phyloP scores from a whole-genome alignment of 2,888 invertebrate species.

The Noctua comes region DNA sequence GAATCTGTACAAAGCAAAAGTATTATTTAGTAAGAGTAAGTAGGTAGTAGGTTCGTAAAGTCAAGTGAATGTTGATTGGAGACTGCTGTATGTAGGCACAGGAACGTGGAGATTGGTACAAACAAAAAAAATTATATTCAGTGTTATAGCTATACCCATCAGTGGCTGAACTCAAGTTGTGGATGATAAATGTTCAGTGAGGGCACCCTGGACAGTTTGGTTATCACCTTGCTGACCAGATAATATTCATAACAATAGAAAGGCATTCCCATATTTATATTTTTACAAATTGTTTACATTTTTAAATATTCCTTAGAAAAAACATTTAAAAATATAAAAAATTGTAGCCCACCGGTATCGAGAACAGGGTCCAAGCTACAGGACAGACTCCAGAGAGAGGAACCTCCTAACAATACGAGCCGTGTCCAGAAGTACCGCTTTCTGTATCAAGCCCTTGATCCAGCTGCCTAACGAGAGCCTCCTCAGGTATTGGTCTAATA shows the following conservation, averaged over 20 bases:
- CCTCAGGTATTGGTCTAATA: too few species aligned
- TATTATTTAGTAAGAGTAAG: not conserved
- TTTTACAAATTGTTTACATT: too few species aligned
- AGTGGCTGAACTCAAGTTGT: not conserved
- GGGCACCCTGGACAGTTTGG: not conserved
- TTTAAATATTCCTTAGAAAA: too few species aligned
- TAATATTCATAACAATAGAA: not conserved
- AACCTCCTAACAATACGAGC: too few species aligned
- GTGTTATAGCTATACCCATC: not conserved
- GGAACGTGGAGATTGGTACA: not conserved
- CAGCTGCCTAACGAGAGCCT: too few species aligned
- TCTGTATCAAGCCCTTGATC: too few species aligned
- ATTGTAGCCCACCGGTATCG: too few species aligned
- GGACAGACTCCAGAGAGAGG: too few species aligned
- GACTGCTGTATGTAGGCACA: not conserved
- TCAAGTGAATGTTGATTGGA: not conserved
- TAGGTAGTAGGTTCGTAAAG: not conserved
- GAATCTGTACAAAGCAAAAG: slow-evolving; percentile 79
- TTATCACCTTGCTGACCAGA: not conserved
- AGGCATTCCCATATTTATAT: not conserved
- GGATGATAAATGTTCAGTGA: not conserved
- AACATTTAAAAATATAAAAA: too few species aligned
- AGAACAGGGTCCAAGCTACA: too few species aligned
- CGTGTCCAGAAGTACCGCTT: too few species aligned
- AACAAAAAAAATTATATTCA: not conserved